Evolutionary conservation across 2,888 invertebrate genomes (phyloP), one percentile per base, ranked within the genome.

Genomic region (Trichogramma dendrolimi): DNA sequence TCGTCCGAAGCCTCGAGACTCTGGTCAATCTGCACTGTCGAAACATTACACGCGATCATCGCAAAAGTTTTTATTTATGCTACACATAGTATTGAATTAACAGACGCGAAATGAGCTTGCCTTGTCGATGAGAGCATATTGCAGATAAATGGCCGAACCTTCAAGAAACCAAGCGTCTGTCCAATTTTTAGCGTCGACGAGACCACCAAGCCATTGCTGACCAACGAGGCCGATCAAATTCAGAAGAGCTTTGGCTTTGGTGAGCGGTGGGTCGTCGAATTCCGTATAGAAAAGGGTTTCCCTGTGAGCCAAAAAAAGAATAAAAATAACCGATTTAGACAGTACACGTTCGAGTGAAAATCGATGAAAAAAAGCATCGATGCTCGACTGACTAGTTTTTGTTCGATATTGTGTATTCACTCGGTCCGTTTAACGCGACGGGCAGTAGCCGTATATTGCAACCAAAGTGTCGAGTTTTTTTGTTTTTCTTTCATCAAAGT

Each of bases 111-210:
- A 42, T 49, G 44, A 58, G 42, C 74, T 68, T 78, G 73, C 66
- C 79, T 81, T 69, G 58, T 68, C 55, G 5, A 71, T 55, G 4
- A 77, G 57, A 3, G 74, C 68, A 65, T 82, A 81, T 67, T 83
- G 81, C 27, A 85, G 76, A 70, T 81, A 83, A 41, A 79, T 74
- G 42, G 83, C 81, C 55, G 84, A 83, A 6, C 84, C 82, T 68
- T 80, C 78, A 55, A 77, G 69, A 14, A 79, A 71, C 80, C 80
- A 81, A 38, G 71, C 68, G 60, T 78, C 75, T 6, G 72, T 74
- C 71, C 75, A 76, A 69, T 76, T 76, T 38, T 71, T 70, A 54
- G 70, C 71, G 55, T 73, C 73, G 49, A 76, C 73, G n/a, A 73
- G 65, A n/a, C 79, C 78, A 6, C 81, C 81, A 51, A 81, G 76